Base-by-base conservation (phyloP, 2,888 invertebrate species). In the Rhorus exstirpatorius region DNA sequence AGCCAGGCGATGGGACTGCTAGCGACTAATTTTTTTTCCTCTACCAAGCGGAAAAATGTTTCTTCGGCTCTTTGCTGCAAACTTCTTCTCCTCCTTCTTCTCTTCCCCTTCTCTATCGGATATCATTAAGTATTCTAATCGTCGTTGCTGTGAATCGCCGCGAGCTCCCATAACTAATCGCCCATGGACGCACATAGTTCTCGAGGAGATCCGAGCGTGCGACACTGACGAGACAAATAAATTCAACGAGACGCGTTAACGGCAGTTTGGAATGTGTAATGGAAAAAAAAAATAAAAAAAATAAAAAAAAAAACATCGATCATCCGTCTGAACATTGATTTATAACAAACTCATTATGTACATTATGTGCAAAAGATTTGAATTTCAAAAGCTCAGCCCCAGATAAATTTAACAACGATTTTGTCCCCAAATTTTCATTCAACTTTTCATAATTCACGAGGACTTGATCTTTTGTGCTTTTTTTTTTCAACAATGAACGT, bases 321-420 rank as follows among this genome's bases (percentile, higher is more conserved):
- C 51, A 24, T 26, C 46, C 26, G 14, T 35, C 24, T 10, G 19
- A 63, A 41, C 26, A 58, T 70, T 55, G 8, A 74, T 80, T 79
- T 79, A 75, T 75, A 70, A 55, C 38, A 80, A 53, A 63, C 35
- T 46, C 26, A 61, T 75, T 79, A 80, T 70, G 68, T 79, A 79
- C 74, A 79, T 44, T 63, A 26, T 63, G 38, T 75, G 35, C 53
- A 61, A 75, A 53, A 58, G 17, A 8, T 17, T 41, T 41, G 44
- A 44, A 26, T 24, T 14, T 1, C n/a, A 44, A 17, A 70, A 70
- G 26, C 12, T 53, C 12, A 53, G 24, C 53, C 12, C 21, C 12
- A 53, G 24, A 3, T 21, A 35, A 49, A 26, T 3, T 49, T 67
- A 3, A 51, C 12, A 31, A 12, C 31, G 6, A 35, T 49, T 19